Evolutionary conservation across 30 jellyfish, hydroid and myxozoan genomes (phyloP).

Genomic region (Chrysaora quinquecirrha): DNA sequence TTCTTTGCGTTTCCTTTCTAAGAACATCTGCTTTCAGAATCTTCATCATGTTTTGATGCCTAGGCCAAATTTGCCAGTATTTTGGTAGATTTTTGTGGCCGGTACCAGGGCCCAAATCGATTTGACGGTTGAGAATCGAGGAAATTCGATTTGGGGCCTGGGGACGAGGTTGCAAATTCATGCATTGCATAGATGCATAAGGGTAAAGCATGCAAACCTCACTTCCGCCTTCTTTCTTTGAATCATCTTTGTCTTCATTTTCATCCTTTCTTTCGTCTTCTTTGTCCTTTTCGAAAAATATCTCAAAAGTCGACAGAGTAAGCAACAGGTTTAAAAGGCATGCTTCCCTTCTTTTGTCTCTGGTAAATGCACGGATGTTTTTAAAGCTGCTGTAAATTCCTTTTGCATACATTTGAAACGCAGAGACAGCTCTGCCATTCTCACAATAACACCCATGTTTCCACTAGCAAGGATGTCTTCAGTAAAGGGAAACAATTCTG

Average conservation of each 20-base stretch:
- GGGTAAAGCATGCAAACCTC: conserved; percentile 25
- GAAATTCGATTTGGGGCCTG: too few relatives aligned
- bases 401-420: conserved; percentile 61
- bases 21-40: too few relatives aligned
- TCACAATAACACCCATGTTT: conserved; percentile 82
- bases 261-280: conserved; percentile 7
- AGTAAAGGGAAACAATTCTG: conserved; percentile 51
- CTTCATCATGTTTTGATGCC: too few relatives aligned
- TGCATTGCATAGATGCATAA: too few relatives aligned
- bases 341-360: not conserved
- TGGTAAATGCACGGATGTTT: conserved; percentile 76
- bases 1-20: too few relatives aligned
- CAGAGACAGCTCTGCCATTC: conserved; percentile 60
- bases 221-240: not conserved
- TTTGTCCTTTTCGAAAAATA: conserved; percentile 27
- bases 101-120: too few relatives aligned
- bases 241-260: conserved; percentile 17
- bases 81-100: too few relatives aligned
- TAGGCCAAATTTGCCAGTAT: too few relatives aligned
- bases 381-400: conserved; percentile 38
- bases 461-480: conserved; percentile 92
- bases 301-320: conserved; percentile 75
- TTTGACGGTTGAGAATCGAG: too few relatives aligned
- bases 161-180: too few relatives aligned
- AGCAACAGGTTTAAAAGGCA: conserved; percentile 45